Conservation (phyloP, 2,113 vertebrate genomes). For the Cyprinus carpio region DNA sequence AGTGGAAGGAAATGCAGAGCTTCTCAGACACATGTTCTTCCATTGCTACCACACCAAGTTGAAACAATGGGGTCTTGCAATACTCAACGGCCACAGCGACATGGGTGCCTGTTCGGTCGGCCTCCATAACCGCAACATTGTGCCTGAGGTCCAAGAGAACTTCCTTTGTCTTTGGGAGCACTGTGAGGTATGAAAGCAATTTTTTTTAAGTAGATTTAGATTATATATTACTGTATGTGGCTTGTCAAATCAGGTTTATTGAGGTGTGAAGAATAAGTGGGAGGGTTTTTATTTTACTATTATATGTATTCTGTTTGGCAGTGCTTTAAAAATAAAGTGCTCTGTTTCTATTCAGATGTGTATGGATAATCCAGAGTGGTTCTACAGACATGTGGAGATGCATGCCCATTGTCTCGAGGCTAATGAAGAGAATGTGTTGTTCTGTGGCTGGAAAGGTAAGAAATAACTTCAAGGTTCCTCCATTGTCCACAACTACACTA, state of each 20-base stretch:
- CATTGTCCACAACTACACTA: not conserved
- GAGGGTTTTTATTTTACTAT: not conserved
- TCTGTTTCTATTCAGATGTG: conserved; percentile 61
- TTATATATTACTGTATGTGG: not conserved
- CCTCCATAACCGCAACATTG: conserved; percentile 87
- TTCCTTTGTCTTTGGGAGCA: conserved; percentile 94
- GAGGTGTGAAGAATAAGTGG: not conserved
- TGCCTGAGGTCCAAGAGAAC: conserved; percentile 92
- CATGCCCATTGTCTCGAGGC: conserved; percentile 88
- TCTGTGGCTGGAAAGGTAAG: conserved; percentile 96
- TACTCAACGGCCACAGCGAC: conserved; percentile 80
- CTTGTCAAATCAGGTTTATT: not conserved
- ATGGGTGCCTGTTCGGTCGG: conserved; percentile 87
- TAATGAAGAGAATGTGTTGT: conserved; percentile 83
- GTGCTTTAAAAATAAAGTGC: not conserved
- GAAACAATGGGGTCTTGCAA: conserved; percentile 89
- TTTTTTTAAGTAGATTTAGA: not conserved
- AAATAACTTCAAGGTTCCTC: not conserved
- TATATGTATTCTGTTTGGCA: not conserved
- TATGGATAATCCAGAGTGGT: conserved; percentile 96
- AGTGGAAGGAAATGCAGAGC: conserved; percentile 79
- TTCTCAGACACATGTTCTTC: conserved; percentile 90
- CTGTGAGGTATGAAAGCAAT: conserved; percentile 84
- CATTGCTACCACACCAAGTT: conserved; percentile 99
- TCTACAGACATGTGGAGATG: conserved; percentile 94